These are phyloP conservation scores for Drosophila tsacasi DNA, from an alignment of 1,140 invertebrate species.

Conservation along the genomic window DNA sequence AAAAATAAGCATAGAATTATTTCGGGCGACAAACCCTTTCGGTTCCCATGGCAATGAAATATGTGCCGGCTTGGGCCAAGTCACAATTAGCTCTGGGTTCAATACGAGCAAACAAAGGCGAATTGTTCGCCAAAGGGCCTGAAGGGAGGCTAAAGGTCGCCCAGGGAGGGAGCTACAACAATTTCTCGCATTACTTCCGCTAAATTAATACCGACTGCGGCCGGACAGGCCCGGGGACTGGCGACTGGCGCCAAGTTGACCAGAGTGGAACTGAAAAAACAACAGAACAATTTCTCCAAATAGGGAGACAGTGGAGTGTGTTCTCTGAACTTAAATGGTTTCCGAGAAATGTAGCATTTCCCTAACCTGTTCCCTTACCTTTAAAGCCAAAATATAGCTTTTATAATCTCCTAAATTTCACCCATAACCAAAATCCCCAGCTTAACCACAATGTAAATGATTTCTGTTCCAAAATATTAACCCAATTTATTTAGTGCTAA, in stretches of 20 bases:
- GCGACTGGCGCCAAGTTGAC: slow-evolving; percentile 65
- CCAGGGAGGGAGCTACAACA: slow-evolving; percentile 46
- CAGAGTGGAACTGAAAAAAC: slow-evolving; percentile 29
- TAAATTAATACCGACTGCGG: slow-evolving; percentile 84
- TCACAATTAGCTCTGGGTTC: slow-evolving; percentile 62
- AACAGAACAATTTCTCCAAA: slow-evolving; percentile 36
- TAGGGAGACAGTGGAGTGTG: slow-evolving; percentile 29
- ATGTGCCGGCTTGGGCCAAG: slow-evolving; percentile 35
- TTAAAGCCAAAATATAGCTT: neutral
- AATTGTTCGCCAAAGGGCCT: slow-evolving; percentile 14
- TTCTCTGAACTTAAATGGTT: neutral
- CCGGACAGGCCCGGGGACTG: slow-evolving; percentile 53
- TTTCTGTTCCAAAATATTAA: neutral
- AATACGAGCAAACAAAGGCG: slow-evolving; percentile 50
- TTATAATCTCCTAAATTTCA: neutral
- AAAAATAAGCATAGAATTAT: slow-evolving; percentile 56
- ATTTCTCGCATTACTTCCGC: slow-evolving; percentile 84
- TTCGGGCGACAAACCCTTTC: slow-evolving; percentile 54
- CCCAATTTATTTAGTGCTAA: slow-evolving; percentile 11
- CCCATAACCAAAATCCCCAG: neutral
- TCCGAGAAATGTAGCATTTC: neutral
- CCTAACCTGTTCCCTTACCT: too few species aligned
- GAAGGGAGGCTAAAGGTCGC: slow-evolving; percentile 12
- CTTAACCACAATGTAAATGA: neutral
- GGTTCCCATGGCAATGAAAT: slow-evolving; percentile 48